These are phyloP conservation scores for Epirrita christyi DNA, from an alignment of 2,888 invertebrate genomes.

Conservation along the genomic window DNA sequence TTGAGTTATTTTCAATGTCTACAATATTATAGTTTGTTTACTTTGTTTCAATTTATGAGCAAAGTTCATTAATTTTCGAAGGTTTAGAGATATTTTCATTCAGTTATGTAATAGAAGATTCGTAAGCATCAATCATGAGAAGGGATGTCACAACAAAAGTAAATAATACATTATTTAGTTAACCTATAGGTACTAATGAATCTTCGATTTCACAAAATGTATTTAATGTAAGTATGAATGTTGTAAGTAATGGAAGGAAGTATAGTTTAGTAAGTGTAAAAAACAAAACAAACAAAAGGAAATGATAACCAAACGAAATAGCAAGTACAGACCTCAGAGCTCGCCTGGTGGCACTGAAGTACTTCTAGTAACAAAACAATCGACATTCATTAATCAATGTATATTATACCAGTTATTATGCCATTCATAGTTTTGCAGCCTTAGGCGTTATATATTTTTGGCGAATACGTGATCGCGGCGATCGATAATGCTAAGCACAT, in stretches of 20 bases:
- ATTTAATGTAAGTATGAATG: conserved; percentile 29
- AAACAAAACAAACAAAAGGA: conserved; percentile 48
- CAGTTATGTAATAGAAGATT: conserved; percentile 23
- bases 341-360: conserved; percentile 42
- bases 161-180: background rate
- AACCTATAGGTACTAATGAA: conserved; percentile 12
- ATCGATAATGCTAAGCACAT: conserved; percentile 16
- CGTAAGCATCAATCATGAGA: background rate
- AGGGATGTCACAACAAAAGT: background rate
- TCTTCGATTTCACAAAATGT: conserved; percentile 54
- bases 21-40: conserved; percentile 6
- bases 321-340: conserved; percentile 42
- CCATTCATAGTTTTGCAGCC: conserved; percentile 25
- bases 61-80: conserved; percentile 6
- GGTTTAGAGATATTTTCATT: background rate
- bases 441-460: conserved; percentile 16
- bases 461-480: conserved; percentile 12
- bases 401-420: conserved; percentile 16
- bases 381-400: conserved; percentile 23
- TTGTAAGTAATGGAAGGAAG: conserved; percentile 51
- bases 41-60: conserved; percentile 14
- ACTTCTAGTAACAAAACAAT: conserved; percentile 33
- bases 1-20: conserved; percentile 8
- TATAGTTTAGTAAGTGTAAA: conserved; percentile 54
- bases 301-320: conserved; percentile 39